Percentiles rank a stretch among this genome's conserved stretches.
These are phyloP conservation scores for Malurus melanocephalus DNA, from an alignment of 2,113 vertebrate genomes.

Conservation along the genomic window DNA sequence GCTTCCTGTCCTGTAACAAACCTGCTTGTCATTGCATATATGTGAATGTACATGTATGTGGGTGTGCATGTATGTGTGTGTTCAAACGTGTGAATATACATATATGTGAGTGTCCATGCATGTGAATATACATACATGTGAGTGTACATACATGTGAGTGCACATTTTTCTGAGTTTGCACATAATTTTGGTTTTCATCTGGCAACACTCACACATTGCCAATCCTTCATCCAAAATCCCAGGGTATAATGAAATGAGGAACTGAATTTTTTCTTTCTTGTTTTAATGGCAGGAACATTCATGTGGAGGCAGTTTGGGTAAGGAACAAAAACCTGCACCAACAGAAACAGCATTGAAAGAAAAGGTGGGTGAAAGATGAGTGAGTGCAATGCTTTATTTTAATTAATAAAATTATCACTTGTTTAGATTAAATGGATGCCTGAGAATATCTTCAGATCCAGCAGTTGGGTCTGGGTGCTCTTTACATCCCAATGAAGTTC, in stretches of 20 bases:
- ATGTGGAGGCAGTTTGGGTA: constrained; percentile 27
- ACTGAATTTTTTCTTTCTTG: not conserved
- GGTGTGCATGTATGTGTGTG: too few species aligned
- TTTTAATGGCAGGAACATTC: constrained; percentile 61
- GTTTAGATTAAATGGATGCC: not conserved
- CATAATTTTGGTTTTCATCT: not conserved
- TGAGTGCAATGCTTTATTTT: not conserved
- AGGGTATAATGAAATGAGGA: not conserved
- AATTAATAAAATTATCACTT: not conserved
- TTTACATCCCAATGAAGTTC: not conserved
- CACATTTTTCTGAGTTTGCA: not conserved
- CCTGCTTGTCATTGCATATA: not conserved
- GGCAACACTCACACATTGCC: not conserved
- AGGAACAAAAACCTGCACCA: constrained; percentile 18
- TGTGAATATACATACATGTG: too few species aligned
- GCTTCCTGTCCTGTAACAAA: not conserved
- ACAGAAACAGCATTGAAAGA: constrained; percentile 11
- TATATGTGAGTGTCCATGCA: too few species aligned
- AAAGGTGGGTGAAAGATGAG: constrained; percentile 21
- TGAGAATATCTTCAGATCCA: not conserved
- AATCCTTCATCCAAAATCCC: fast-evolving
- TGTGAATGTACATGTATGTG: too few species aligned
- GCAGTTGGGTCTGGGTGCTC: not conserved
- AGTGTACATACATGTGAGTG: too few species aligned
- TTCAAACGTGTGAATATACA: too few species aligned